Percentiles rank a stretch among this genome's conserved stretches.
Evolutionary conservation across 2,113 vertebrate species (phyloP).

Genomic region (Gopherus evgoodei): DNA sequence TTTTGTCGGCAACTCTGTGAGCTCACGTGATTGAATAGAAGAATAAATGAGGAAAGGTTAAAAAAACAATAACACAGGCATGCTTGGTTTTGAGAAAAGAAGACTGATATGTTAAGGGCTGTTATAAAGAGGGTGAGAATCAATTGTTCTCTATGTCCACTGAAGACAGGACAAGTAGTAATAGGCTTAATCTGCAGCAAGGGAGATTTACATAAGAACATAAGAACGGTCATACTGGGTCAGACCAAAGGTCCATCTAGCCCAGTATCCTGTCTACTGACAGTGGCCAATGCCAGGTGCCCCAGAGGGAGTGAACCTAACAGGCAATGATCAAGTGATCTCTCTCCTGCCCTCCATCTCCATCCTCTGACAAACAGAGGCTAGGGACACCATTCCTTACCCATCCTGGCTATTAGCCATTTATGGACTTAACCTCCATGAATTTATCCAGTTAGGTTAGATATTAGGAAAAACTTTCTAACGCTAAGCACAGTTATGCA

Average conservation of each 20-base stretch:
- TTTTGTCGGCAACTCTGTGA: not conserved
- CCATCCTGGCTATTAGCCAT: no score
- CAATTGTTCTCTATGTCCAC: not conserved
- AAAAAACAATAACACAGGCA: not conserved
- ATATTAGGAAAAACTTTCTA: not conserved
- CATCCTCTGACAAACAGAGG: no score
- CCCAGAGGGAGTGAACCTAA: no score
- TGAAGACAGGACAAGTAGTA: no score
- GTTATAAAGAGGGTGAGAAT: not conserved
- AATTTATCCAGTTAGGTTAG: not conserved
- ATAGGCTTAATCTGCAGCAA: not conserved
- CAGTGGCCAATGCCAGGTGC: no score
- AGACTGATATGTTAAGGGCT: not conserved
- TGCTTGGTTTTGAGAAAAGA: not conserved
- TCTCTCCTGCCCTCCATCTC: no score
- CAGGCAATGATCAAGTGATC: no score
- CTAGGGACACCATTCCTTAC: no score
- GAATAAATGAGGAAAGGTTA: not conserved
- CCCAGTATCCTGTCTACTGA: no score
- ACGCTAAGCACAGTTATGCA: not conserved
- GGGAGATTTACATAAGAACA: not conserved
- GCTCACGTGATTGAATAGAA: not conserved
- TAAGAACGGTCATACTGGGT: no score
- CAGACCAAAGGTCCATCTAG: no score
- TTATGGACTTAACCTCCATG: no score